A percentile compares a stretch with the other conserved stretches of the same genome.
Conservation (phyloP, 2,888 invertebrate species). For the Dusona sp. region DNA sequence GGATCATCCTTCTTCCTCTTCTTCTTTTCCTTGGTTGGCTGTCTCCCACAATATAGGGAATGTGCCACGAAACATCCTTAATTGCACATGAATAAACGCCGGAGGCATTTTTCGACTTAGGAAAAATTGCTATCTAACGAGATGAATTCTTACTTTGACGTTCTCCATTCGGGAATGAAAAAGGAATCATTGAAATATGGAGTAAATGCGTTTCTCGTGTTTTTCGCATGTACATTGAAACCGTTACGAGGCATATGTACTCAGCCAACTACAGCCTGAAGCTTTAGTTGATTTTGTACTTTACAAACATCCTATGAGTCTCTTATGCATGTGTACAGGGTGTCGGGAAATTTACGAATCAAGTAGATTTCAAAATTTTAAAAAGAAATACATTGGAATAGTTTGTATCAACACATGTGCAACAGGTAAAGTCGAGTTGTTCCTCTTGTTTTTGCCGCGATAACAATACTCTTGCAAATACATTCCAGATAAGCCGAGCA, state of each 20-base stretch:
- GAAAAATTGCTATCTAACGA: too few species aligned
- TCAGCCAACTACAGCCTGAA: not conserved
- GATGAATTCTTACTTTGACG: too few species aligned
- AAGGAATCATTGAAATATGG: not conserved
- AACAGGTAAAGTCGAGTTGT: not conserved
- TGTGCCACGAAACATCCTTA: too few species aligned
- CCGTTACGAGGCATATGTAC: not conserved
- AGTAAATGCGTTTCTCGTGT: not conserved
- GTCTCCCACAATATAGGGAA: too few species aligned
- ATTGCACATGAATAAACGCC: too few species aligned
- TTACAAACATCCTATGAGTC: not conserved
- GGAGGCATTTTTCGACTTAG: too few species aligned
- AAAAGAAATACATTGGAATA: not conserved
- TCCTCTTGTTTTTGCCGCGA: not conserved
- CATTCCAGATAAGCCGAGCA: not conserved
- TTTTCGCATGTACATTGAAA: not conserved
- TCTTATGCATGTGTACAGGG: not conserved
- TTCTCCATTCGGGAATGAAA: too few species aligned
- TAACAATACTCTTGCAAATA: not conserved
- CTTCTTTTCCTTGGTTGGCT: too few species aligned
- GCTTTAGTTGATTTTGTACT: slow-evolving; percentile 26
- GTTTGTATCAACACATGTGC: not conserved
- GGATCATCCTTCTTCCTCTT: too few species aligned
- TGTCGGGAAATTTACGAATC: not conserved
- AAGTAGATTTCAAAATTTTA: not conserved